Base-by-base conservation (phyloP, 1,140 invertebrate genomes). In the Bombus waltoni region DNA sequence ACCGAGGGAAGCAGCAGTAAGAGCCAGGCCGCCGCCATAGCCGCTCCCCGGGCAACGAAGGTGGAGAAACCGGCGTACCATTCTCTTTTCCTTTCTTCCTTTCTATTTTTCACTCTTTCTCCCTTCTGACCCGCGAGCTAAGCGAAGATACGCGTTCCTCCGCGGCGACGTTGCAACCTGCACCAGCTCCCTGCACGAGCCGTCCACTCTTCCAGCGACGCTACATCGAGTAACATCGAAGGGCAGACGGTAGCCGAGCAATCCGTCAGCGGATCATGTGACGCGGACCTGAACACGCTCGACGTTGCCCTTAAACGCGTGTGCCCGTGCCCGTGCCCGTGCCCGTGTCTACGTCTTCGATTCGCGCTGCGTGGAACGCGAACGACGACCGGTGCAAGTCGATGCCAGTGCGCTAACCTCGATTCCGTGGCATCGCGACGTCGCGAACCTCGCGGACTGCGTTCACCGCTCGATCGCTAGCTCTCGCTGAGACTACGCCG, bases 21-120 rank as follows among this genome's bases (percentile, higher is more conserved):
- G 94, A 93, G 93, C 93, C 92, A 94, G 92, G 93, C 94, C 88
- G 93, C 93, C 93, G 94, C 94, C 94, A 94, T 94, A 94, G 94
- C 93, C 93, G 93, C 94, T 94, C 92, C 93, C 91, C 91, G 92
- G 88, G 91, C 86, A 86, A 87, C 78, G 77, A 88, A 85, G 82
- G 68, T 88, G 84, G 84, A 90, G 85, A 90, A 86, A 90, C 88
- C 90, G 86, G 82, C 81, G 86, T 90, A 88, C 53, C 65, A 68
- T 68, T 89, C 88, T 88, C 86, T 87, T 87, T 81, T 65, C 71
- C 70, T 75, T 74, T 71, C 71, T 79, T 81, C 66, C 40, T 72
- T 77, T 82, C 57, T 83, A 35, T 81, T 42, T 72, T 44, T 78
- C 76, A 75, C 72, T 74, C 42, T 82, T 81, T 79, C 76, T 68